phyloP scores from a whole-genome alignment of 1,140 invertebrate species.

The Drosophila nasuta region DNA sequence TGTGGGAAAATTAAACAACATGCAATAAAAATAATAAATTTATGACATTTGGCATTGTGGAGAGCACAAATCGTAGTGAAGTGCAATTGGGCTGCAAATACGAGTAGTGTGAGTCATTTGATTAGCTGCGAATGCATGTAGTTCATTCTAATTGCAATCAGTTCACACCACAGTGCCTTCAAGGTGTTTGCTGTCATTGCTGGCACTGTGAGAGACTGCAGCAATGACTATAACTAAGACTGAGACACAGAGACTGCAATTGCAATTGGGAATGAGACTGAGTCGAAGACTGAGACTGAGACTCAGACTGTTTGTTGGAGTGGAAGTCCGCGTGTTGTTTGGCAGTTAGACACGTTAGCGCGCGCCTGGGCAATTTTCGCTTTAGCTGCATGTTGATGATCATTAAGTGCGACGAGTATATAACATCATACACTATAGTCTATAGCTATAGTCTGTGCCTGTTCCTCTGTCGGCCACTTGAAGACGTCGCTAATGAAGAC shows the following conservation, averaged over 20 bases:
- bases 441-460: too few relatives aligned
- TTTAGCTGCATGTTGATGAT: conserved; percentile 62
- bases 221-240: conserved; percentile 7
- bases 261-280: background rate
- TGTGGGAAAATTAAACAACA: too few relatives aligned
- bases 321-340: conserved; percentile 50
- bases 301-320: conserved; percentile 2
- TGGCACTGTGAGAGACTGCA: conserved; percentile 15
- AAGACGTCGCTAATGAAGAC: conserved; percentile 78
- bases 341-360: conserved; percentile 55
- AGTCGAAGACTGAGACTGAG: background rate
- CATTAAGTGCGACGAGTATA: conserved; percentile 38
- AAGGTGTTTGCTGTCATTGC: conserved; percentile 40
- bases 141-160: conserved; percentile 1
- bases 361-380: conserved; percentile 52
- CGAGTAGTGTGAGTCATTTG: background rate
- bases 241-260: background rate
- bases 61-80: too few relatives aligned
- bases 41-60: too few relatives aligned
- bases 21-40: too few relatives aligned
- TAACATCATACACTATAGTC: background rate
- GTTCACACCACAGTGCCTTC: conserved; percentile 39
- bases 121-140: background rate
- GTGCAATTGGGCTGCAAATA: background rate
- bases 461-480: conserved; percentile 35